A percentile compares a stretch with the other conserved stretches of the same genome.
phyloP scores from a whole-genome alignment of 2,888 invertebrate genomes.

The Leptopilina myrica region DNA sequence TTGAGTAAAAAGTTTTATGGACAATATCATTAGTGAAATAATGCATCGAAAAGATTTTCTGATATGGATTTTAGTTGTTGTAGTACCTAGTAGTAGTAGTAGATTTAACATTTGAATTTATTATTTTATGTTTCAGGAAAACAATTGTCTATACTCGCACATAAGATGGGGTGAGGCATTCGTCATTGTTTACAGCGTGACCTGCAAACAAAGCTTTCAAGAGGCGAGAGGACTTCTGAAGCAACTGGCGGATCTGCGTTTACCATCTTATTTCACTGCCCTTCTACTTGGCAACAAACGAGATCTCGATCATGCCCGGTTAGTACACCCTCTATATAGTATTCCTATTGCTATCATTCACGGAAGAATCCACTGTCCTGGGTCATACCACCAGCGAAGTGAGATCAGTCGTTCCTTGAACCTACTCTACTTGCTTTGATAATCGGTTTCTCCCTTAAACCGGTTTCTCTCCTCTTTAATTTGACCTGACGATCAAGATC shows the following conservation, averaged over 20 bases:
- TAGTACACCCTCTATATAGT: constrained; percentile 60
- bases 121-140: constrained; percentile 79
- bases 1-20: too few species aligned
- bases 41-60: too few species aligned
- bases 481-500: constrained; percentile 45
- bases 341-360: constrained; percentile 33
- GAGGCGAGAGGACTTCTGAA: constrained; percentile 86
- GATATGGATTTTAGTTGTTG: too few species aligned
- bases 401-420: constrained; percentile 39
- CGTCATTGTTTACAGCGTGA: constrained; percentile 89
- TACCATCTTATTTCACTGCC: constrained; percentile 87
- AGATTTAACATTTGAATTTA: neutral
- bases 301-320: constrained; percentile 89
- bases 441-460: constrained; percentile 36
- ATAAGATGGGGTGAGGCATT: constrained; percentile 90
- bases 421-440: constrained; percentile 37
- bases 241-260: constrained; percentile 83
- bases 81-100: too few species aligned
- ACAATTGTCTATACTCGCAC: constrained; percentile 86
- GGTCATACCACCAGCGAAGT: constrained; percentile 41
- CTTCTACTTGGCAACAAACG: constrained; percentile 88
- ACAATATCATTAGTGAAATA: too few species aligned
- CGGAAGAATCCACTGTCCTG: constrained; percentile 34
- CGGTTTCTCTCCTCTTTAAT: constrained; percentile 42
- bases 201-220: constrained; percentile 85